Evolutionary conservation across 2,797 vertebrate species (phyloP), one percentile per base, ranked within the genome.

Genomic region (Pantherophis vulpinus): DNA sequence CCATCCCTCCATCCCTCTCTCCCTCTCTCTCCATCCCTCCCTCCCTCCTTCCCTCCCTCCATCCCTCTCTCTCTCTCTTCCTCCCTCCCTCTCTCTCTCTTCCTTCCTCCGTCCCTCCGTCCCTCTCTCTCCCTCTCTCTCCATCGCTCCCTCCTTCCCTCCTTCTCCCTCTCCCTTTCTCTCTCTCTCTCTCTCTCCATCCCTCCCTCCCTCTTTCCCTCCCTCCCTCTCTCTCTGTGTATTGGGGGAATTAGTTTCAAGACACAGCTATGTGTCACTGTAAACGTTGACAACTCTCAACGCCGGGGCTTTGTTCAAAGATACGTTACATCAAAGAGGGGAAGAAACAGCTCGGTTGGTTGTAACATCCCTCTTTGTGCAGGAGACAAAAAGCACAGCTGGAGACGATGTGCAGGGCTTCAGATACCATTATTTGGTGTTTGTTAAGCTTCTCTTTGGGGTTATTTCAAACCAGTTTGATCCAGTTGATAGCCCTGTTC

Each of bases 11-110:
- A 1, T 54, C 9, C 2, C 54, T 11, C 9, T 11, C 54, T 54
- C 54, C 10, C 18, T 1, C 20, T 23, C 59, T 1, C 61, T 12
- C 61, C 1, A 23, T 27, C 59, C 1, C 61, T 29, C 61, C 4
- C 63, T 42, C 42, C 42, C 0, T n/a, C 63, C 5, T 12, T n/a
- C 63, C 4, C 29, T n/a, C 27, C 6, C 0, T 29, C 11, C 13
- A 1, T 66, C 3, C 5, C 4, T 66, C 1, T 2, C 2, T 37
- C 37, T 2, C 2, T 37, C 37, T 2, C 27, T 29, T 27, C 13
- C 58, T 23, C 51, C 1, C 9, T 63, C 27, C 29, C 61, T 12
- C 61, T 29, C 61, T 29, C 58, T 23, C 51, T 51, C 51, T 51
- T 51, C 8, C 51, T 51, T 42, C 42, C 42, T 42, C 42, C 3